These are phyloP conservation scores for Melanostoma mellinum DNA, from an alignment of 2,888 invertebrate species.

Conservation along the genomic window DNA sequence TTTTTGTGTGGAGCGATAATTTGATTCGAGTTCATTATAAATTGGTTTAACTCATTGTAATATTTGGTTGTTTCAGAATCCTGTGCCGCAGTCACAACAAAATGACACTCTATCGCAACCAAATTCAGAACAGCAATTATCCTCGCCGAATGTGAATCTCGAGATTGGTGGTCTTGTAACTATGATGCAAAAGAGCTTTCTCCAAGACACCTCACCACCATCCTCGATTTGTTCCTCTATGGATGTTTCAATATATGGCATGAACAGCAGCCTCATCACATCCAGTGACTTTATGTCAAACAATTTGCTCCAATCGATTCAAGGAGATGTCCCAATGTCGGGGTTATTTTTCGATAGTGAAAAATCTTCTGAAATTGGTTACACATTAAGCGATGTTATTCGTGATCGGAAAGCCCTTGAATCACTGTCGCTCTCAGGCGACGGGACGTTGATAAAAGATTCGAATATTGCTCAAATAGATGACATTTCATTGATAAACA, in stretches of 20 bases:
- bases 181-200: constrained; percentile 80
- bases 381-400: constrained; percentile 80
- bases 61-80: constrained; percentile 36
- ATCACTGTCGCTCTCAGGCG: constrained; percentile 79
- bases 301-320: constrained; percentile 79
- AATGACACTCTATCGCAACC: constrained; percentile 44
- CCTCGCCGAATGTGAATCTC: constrained; percentile 77
- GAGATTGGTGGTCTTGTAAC: constrained; percentile 81
- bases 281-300: constrained; percentile 80
- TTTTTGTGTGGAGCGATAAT: too few species aligned
- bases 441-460: constrained; percentile 80
- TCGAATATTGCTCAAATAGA: constrained; percentile 81
- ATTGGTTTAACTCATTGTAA: background rate
- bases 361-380: constrained; percentile 75
- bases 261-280: constrained; percentile 81
- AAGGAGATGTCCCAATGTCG: constrained; percentile 73
- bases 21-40: too few species aligned
- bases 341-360: constrained; percentile 73
- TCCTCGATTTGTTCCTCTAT: constrained; percentile 80
- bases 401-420: constrained; percentile 80
- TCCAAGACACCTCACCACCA: constrained; percentile 81
- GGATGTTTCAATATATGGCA: constrained; percentile 78
- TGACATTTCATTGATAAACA: constrained; percentile 79
- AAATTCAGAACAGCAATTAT: constrained; percentile 54
- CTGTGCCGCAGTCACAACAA: constrained; percentile 52